These are phyloP conservation scores for Hypanus sabinus DNA, from an alignment of 2,113 vertebrate species.

Conservation along the genomic window DNA sequence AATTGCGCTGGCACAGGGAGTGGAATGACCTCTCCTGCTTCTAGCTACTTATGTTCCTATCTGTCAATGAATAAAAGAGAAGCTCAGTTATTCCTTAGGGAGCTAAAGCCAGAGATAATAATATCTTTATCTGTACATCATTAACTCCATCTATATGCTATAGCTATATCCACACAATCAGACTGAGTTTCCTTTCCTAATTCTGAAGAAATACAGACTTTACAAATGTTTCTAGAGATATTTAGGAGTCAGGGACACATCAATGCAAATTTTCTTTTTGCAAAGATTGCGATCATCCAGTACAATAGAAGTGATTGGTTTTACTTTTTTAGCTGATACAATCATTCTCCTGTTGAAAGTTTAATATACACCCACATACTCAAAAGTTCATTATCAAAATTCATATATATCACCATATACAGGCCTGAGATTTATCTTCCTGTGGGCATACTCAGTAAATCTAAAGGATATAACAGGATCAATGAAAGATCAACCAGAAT, in stretches of 20 bases:
- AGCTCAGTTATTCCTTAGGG: not conserved
- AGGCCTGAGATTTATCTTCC: no score
- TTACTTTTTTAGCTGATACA: not conserved
- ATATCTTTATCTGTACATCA: not conserved
- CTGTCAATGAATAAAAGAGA: no score
- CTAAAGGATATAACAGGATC: no score
- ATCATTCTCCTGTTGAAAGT: not conserved
- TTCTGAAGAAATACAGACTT: not conserved
- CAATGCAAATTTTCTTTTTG: not conserved
- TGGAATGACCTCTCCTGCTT: no score
- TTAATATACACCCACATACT: not conserved
- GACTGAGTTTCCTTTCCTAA: not conserved
- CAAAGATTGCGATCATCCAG: not conserved
- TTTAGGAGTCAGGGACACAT: not conserved
- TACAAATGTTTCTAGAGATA: no score
- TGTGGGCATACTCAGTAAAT: no score
- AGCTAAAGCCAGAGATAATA: not conserved
- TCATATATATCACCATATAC: no score
- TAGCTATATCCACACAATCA: not conserved
- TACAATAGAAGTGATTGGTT: not conserved
- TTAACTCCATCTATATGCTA: no score
- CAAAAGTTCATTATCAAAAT: no score
- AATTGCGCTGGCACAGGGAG: no score
- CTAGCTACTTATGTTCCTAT: no score
- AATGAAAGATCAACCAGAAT: no score